phyloP scores from a whole-genome alignment of 2,888 invertebrate species.

The Trachelus stipa region DNA sequence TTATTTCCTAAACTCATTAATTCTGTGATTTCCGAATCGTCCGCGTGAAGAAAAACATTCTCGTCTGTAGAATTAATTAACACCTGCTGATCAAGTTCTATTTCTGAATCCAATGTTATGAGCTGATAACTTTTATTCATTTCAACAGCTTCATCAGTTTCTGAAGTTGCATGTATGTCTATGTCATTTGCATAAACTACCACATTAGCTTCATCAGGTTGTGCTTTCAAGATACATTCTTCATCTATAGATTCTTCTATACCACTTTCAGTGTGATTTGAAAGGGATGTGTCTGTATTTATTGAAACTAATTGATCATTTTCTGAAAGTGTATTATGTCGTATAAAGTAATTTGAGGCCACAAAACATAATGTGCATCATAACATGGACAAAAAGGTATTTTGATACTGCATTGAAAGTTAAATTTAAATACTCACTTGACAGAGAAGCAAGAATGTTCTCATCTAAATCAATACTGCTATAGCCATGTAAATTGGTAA shows the following conservation, averaged over 20 bases:
- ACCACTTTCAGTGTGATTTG: background rate
- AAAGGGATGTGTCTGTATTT: background rate
- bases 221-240: background rate
- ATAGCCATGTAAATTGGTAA: slow-evolving; percentile 8
- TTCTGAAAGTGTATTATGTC: background rate
- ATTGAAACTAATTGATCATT: background rate
- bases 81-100: background rate
- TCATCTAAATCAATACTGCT: slow-evolving; percentile 8
- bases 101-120: background rate
- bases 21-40: background rate
- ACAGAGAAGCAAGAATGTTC: slow-evolving; percentile 4
- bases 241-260: background rate
- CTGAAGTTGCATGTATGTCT: background rate
- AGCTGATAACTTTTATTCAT: background rate
- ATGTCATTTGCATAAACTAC: background rate
- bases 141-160: background rate
- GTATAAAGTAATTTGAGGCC: background rate
- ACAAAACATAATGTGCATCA: background rate
- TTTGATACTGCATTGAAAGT: background rate
- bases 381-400: background rate
- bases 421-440: slow-evolving; percentile 1
- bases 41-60: background rate
- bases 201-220: background rate
- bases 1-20: background rate
- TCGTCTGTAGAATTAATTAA: background rate